Percentiles rank a stretch among this genome's conserved stretches.
Evolutionary conservation across 2,797 vertebrate species (phyloP).

Genomic region (Gobionotothen gibberifrons): DNA sequence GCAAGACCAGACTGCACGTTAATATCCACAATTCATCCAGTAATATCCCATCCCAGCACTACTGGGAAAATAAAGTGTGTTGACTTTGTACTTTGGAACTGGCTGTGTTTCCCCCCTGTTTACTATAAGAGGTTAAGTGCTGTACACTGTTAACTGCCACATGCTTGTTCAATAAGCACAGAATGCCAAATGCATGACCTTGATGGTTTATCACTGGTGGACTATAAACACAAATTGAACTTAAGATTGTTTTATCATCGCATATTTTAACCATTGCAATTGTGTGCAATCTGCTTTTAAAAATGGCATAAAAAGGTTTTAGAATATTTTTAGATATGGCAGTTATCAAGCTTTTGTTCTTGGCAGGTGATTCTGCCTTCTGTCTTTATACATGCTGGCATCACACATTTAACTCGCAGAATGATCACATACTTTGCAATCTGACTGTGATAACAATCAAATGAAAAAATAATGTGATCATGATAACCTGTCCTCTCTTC

Average conservation of each 20-base stretch:
- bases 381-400: slow-evolving; percentile 49
- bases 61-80: slow-evolving; percentile 25
- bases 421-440: slow-evolving; percentile 51
- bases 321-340: slow-evolving; percentile 8
- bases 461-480: slow-evolving; percentile 24
- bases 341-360: slow-evolving; percentile 30
- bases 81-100: slow-evolving; percentile 30
- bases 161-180: slow-evolving; percentile 23
- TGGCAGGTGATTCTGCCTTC: slow-evolving; percentile 42
- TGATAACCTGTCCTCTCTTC: slow-evolving; percentile 16
- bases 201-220: neutral
- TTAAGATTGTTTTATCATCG: neutral
- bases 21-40: slow-evolving; percentile 45
- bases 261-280: neutral
- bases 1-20: slow-evolving; percentile 40
- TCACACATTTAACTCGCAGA: slow-evolving; percentile 45
- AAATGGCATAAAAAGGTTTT: too few species aligned
- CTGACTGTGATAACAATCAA: slow-evolving; percentile 25
- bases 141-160: neutral
- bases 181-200: neutral
- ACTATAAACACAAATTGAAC: neutral
- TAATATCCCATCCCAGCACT: slow-evolving; percentile 31
- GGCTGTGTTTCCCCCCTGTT: neutral
- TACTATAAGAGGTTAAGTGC: neutral
- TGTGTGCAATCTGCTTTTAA: slow-evolving; percentile 1